These are phyloP conservation scores for Lasioglossum marginatum DNA, from an alignment of 2,888 invertebrate genomes.

Conservation along the genomic window DNA sequence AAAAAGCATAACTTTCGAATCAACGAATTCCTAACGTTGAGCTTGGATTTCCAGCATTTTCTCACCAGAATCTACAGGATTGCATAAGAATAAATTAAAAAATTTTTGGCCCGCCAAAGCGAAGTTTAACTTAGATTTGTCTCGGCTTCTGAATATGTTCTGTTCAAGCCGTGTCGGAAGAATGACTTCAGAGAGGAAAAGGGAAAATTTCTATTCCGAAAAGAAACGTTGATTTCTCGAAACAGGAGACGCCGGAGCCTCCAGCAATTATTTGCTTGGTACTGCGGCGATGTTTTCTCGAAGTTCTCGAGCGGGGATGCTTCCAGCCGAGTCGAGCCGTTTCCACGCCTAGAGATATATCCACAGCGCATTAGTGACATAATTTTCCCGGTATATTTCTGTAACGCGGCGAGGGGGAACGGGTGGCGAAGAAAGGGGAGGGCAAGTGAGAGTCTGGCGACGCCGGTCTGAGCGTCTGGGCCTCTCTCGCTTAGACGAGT, in stretches of 20 bases:
- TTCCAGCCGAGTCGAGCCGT: conserved; percentile 44
- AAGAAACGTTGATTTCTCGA: too few species aligned
- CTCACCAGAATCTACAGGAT: too few species aligned
- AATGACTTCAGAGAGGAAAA: background rate
- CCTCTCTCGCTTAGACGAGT: conserved; percentile 65
- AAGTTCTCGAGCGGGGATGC: conserved; percentile 6
- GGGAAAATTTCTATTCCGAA: too few species aligned
- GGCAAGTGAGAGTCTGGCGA: conserved; percentile 70
- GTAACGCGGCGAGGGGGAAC: conserved; percentile 70
- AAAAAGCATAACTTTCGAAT: too few species aligned
- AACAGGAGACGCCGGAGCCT: background rate
- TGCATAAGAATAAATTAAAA: too few species aligned
- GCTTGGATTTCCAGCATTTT: too few species aligned
- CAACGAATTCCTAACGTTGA: too few species aligned
- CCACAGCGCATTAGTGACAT: conserved; percentile 77
- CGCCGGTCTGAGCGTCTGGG: conserved; percentile 55
- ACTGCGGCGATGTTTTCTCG: conserved; percentile 9
- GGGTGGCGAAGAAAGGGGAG: conserved; percentile 59
- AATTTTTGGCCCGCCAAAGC: too few species aligned
- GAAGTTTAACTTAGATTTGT: too few species aligned
- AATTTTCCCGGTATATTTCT: conserved; percentile 79
- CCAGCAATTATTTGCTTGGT: background rate
- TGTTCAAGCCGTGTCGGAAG: background rate
- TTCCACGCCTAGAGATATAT: conserved; percentile 69
- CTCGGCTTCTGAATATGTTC: too few species aligned